These are phyloP conservation scores for Anableps anableps DNA, from an alignment of 2,797 vertebrate genomes.

Conservation along the genomic window DNA sequence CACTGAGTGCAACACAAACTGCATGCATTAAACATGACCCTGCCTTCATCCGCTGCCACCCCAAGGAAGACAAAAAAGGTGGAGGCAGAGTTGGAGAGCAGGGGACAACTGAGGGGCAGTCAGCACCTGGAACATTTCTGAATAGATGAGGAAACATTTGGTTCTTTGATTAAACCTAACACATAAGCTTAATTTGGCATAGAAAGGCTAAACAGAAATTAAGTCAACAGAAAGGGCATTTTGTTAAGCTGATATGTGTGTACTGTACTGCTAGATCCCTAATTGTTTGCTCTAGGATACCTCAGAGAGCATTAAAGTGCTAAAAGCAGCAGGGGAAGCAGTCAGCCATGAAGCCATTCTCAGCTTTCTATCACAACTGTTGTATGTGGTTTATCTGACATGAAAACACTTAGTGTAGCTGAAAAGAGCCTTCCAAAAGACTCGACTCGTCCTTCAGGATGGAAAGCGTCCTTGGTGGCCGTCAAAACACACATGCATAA, in stretches of 20 bases:
- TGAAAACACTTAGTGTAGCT: slow-evolving; percentile 40
- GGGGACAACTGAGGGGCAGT: slow-evolving; percentile 8
- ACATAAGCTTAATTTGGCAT: neutral
- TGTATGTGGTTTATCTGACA: slow-evolving; percentile 16
- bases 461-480: slow-evolving; percentile 73
- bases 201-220: neutral
- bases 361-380: slow-evolving; percentile 20
- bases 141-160: neutral
- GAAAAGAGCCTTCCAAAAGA: slow-evolving; percentile 53
- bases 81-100: slow-evolving; percentile 32
- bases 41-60: slow-evolving; percentile 63
- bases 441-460: slow-evolving; percentile 69
- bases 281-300: slow-evolving; percentile 14
- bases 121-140: slow-evolving; percentile 28
- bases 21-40: slow-evolving; percentile 84
- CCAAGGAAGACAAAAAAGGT: slow-evolving; percentile 58
- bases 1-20: slow-evolving; percentile 79
- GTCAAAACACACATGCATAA: slow-evolving; percentile 42
- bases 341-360: slow-evolving; percentile 1
- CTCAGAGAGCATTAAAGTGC: slow-evolving; percentile 14
- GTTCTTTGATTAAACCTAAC: neutral
- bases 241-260: neutral
- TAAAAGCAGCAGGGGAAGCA: neutral
- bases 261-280: neutral
- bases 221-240: neutral